Conservation (phyloP, 2,888 invertebrate species). For the Endomychus coccineus region DNA sequence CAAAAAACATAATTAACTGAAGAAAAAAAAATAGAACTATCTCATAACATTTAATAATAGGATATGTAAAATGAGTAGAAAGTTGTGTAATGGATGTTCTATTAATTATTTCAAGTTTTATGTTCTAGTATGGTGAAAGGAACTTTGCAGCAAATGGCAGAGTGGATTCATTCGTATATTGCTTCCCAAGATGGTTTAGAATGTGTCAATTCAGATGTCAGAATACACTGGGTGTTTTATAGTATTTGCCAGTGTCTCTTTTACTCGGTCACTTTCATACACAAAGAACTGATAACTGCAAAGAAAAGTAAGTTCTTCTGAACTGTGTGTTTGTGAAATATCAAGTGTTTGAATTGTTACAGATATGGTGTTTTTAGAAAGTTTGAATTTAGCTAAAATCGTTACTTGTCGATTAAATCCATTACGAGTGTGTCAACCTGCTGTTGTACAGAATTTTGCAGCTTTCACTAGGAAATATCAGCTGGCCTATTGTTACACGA, state of each 20-base stretch:
- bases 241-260: slow-evolving; percentile 88
- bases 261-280: slow-evolving; percentile 85
- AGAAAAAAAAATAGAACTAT: too few species aligned
- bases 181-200: slow-evolving; percentile 54
- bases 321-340: slow-evolving; percentile 6
- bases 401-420: slow-evolving; percentile 86
- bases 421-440: slow-evolving; percentile 68
- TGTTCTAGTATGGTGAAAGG: slow-evolving; percentile 54
- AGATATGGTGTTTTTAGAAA: slow-evolving; percentile 74
- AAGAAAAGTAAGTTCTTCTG: slow-evolving; percentile 60
- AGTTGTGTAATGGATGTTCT: too few species aligned
- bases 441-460: slow-evolving; percentile 73
- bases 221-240: slow-evolving; percentile 83
- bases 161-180: slow-evolving; percentile 83
- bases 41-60: too few species aligned
- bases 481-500: slow-evolving; percentile 84
- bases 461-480: slow-evolving; percentile 77
- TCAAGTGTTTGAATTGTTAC: slow-evolving; percentile 37
- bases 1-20: too few species aligned
- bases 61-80: too few species aligned
- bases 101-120: slow-evolving; percentile 13
- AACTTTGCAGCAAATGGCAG: slow-evolving; percentile 61
- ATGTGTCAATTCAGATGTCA: slow-evolving; percentile 51
- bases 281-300: slow-evolving; percentile 69
- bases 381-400: slow-evolving; percentile 76